Percentiles rank a stretch among this genome's conserved stretches.
Evolutionary conservation across 2,113 vertebrate species (phyloP).

Genomic region (Gymnarchus niloticus): DNA sequence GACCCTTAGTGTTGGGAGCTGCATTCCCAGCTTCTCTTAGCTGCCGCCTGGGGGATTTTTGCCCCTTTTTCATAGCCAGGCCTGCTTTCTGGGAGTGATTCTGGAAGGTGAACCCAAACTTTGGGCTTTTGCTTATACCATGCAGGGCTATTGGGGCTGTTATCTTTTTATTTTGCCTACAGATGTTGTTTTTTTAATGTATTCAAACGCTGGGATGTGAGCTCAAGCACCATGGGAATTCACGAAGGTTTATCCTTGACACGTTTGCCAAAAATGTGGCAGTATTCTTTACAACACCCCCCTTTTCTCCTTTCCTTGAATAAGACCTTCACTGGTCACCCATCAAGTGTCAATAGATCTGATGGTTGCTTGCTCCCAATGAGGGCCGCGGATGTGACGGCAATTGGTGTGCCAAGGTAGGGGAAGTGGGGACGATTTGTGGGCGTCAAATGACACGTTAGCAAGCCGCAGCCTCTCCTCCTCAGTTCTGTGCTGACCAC

Average conservation of each 20-base stretch:
- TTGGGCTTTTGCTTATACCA: constrained; percentile 40
- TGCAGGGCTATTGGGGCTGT: constrained; percentile 53
- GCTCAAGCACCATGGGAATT: constrained; percentile 52
- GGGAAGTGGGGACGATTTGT: background rate
- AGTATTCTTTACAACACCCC: constrained; percentile 31
- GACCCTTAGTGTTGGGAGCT: constrained; percentile 32
- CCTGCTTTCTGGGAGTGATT: constrained; percentile 47
- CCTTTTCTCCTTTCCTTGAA: constrained; percentile 42
- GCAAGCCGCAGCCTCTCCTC: background rate
- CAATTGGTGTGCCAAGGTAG: background rate
- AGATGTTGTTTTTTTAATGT: constrained; percentile 51
- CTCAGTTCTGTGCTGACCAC: background rate
- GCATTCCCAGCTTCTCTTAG: constrained; percentile 23
- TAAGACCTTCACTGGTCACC: constrained; percentile 48
- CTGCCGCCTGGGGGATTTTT: constrained; percentile 39
- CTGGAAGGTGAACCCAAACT: constrained; percentile 52
- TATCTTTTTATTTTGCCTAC: constrained; percentile 55
- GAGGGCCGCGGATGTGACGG: background rate
- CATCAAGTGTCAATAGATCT: constrained; percentile 48
- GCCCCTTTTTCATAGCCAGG: constrained; percentile 57
- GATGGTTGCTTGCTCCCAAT: background rate
- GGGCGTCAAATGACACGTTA: background rate
- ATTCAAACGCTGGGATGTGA: constrained; percentile 54
- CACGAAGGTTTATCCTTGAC: constrained; percentile 43
- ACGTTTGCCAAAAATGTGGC: constrained; percentile 35